A percentile compares a stretch with the other conserved stretches of the same genome.
phyloP scores from a whole-genome alignment of 2,797 vertebrate species.

The Crax fasciolata region DNA sequence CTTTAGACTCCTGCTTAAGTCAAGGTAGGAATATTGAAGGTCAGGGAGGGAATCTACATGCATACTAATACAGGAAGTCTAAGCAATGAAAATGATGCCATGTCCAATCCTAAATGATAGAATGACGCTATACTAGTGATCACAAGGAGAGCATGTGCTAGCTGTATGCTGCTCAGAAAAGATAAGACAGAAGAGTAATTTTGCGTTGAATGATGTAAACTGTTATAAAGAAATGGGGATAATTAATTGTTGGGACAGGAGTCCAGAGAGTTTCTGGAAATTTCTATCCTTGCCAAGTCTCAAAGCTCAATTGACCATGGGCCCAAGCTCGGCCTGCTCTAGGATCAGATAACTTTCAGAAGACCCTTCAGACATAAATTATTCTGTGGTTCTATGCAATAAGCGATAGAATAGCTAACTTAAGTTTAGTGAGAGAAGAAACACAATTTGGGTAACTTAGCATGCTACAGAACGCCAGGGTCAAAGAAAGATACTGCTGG shows the following conservation, averaged over 20 bases:
- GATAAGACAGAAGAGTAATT: background rate
- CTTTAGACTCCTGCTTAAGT: background rate
- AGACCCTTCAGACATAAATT: background rate
- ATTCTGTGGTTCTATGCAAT: background rate
- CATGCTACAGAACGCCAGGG: background rate
- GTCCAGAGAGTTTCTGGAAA: background rate
- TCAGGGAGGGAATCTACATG: background rate
- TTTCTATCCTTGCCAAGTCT: background rate
- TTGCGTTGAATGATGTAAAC: background rate
- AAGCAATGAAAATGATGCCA: background rate
- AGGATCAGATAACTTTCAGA: background rate
- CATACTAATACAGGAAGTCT: background rate
- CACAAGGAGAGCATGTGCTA: background rate
- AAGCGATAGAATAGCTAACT: background rate
- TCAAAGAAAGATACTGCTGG: background rate
- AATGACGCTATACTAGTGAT: background rate
- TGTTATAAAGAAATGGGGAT: background rate
- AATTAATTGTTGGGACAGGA: background rate
- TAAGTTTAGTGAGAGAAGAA: background rate
- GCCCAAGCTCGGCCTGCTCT: background rate
- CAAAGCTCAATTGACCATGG: background rate
- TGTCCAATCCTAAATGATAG: background rate
- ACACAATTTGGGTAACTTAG: too few relatives aligned
- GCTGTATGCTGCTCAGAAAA: background rate
- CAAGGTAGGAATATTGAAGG: background rate